Percentiles rank a stretch among this genome's conserved stretches.
Conservation (phyloP, 2,797 vertebrate genomes). For the Spheniscus humboldti region DNA sequence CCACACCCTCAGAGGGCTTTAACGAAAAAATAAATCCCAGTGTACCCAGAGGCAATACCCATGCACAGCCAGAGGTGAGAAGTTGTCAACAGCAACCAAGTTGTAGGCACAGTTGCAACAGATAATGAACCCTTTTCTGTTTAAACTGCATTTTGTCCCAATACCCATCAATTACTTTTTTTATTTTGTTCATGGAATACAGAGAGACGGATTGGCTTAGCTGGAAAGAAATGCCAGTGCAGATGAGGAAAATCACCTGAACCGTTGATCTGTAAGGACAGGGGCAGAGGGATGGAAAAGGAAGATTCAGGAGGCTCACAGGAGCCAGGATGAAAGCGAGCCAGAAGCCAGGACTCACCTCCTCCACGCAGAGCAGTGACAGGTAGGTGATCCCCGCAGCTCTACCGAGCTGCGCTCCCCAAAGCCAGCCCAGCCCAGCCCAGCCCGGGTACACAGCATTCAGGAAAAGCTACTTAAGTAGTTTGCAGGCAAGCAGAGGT, state of each 20-base stretch:
- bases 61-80: fast-evolving
- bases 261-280: fast-evolving
- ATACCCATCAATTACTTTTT: neutral
- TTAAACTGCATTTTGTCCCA: neutral
- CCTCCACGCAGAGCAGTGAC: neutral
- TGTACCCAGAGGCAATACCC: neutral
- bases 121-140: neutral
- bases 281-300: neutral
- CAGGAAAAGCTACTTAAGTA: neutral
- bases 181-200: neutral
- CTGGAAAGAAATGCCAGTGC: neutral
- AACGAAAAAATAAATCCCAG: fast-evolving
- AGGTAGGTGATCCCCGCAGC: neutral
- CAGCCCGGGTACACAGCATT: neutral
- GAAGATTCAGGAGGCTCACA: neutral
- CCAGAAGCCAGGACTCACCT: constrained; percentile 11
- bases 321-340: neutral
- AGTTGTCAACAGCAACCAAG: neutral
- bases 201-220: neutral
- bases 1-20: neutral
- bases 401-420: neutral
- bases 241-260: neutral
- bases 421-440: neutral
- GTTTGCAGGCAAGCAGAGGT: constrained; percentile 22
- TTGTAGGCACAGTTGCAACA: fast-evolving